phyloP scores from a whole-genome alignment of 2,888 invertebrate species.

The Aethes cnicana region DNA sequence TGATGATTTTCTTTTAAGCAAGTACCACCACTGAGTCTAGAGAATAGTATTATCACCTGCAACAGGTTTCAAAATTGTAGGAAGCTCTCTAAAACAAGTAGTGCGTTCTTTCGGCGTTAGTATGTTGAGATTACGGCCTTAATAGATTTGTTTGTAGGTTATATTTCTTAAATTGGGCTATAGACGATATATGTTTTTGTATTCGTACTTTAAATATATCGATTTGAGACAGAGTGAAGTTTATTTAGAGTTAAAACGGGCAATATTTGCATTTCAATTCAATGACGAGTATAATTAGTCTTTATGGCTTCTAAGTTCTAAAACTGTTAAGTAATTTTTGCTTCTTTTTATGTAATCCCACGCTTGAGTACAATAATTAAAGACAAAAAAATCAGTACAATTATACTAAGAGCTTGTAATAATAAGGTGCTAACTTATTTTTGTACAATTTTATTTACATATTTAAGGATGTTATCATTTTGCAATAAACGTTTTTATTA shows the following conservation, averaged over 20 bases:
- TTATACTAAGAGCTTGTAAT: slow-evolving; percentile 10
- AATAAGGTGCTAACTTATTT: slow-evolving; percentile 23
- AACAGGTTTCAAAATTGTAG: no score
- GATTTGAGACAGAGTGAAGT: not conserved
- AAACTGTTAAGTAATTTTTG: not conserved
- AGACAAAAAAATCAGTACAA: slow-evolving; percentile 7
- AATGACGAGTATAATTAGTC: slow-evolving; percentile 17
- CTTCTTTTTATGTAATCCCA: not conserved
- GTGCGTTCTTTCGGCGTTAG: not conserved
- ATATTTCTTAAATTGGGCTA: no score
- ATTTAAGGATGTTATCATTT: slow-evolving; percentile 23
- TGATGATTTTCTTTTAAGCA: no score
- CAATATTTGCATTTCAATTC: no score
- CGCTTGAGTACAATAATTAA: slow-evolving; percentile 5
- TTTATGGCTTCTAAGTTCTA: not conserved
- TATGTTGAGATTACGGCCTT: no score
- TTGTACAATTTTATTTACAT: slow-evolving; percentile 22
- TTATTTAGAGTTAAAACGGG: no score
- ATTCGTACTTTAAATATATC: no score
- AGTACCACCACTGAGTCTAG: no score
- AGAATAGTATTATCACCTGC: no score
- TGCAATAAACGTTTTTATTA: slow-evolving; percentile 22
- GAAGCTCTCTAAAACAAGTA: not conserved
- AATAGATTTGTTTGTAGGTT: no score
- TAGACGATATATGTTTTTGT: no score